Percentiles rank a stretch among this genome's conserved stretches.
These are phyloP conservation scores for Hydrophis major DNA, from an alignment of 2,797 vertebrate species.

Conservation along the genomic window DNA sequence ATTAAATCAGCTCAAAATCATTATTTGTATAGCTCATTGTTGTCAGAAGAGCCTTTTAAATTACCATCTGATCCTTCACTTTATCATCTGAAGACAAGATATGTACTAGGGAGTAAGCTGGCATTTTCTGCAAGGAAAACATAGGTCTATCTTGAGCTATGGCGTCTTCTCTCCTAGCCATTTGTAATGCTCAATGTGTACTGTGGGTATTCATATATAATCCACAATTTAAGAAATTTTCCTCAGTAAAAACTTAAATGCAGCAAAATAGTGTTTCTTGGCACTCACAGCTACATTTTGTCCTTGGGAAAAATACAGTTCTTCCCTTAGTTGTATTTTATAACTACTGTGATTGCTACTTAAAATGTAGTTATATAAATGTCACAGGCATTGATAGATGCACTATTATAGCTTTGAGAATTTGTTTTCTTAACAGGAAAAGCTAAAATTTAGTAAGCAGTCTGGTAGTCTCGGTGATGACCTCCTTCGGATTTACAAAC, in stretches of 20 bases:
- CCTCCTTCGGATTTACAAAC: not conserved
- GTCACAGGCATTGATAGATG: not conserved
- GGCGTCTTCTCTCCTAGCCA: not conserved
- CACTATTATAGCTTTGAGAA: not conserved
- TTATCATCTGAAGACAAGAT: not conserved
- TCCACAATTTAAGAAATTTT: not conserved
- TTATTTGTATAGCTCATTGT: not conserved
- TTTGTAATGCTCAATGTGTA: not conserved
- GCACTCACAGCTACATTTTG: not conserved
- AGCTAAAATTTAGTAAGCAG: slow-evolving; percentile 7
- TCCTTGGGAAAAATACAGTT: not conserved
- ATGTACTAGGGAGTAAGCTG: not conserved
- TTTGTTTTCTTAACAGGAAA: not conserved
- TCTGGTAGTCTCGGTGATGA: not conserved
- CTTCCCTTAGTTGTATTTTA: not conserved
- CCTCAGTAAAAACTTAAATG: not conserved
- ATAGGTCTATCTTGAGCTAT: not conserved
- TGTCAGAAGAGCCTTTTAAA: not conserved
- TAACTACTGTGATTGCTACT: not conserved
- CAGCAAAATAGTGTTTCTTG: not conserved
- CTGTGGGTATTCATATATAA: not conserved
- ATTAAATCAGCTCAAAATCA: not conserved
- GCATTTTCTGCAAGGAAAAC: not conserved
- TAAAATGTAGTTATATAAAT: not conserved
- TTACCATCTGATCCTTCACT: not conserved